phyloP scores from a whole-genome alignment of 2,888 invertebrate species.

The Neoscelio sp. region DNA sequence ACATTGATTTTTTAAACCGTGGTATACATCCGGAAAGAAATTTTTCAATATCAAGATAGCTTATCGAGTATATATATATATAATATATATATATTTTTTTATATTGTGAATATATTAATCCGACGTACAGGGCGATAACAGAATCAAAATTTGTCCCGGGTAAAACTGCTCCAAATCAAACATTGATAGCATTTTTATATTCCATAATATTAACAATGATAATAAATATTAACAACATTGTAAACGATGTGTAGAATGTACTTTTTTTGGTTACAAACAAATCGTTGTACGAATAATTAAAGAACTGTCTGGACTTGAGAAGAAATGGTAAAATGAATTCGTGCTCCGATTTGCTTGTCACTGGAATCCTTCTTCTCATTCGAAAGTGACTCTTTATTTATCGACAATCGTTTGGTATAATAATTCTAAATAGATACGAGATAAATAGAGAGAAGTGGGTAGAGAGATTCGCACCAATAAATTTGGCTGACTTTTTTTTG shows the following conservation, averaged over 20 bases:
- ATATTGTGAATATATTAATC: constrained; percentile 40
- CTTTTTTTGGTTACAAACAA: too few relatives aligned
- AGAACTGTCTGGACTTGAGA: too few relatives aligned
- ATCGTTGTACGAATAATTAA: too few relatives aligned
- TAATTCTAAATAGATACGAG: too few relatives aligned
- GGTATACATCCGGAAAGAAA: too few relatives aligned
- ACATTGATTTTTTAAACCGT: too few relatives aligned
- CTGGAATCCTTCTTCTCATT: too few relatives aligned
- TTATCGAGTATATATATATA: constrained; percentile 34
- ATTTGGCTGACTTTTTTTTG: constrained; percentile 5
- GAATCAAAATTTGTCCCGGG: constrained; percentile 47
- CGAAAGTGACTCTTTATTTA: constrained; percentile 12
- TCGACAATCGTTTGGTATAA: constrained; percentile 16
- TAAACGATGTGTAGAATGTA: too few relatives aligned
- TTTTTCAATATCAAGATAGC: constrained; percentile 4
- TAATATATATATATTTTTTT: constrained; percentile 26
- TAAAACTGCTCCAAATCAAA: constrained; percentile 13
- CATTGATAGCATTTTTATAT: constrained; percentile 13
- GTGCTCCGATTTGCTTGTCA: too few relatives aligned
- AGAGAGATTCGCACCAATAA: not conserved
- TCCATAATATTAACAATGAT: constrained; percentile 21
- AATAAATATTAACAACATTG: constrained; percentile 35
- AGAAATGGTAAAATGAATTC: too few relatives aligned
- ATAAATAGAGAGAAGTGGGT: not conserved
- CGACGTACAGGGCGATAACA: constrained; percentile 37